A percentile compares a stretch with the other conserved stretches of the same genome.
Evolutionary conservation across 2,797 vertebrate genomes (phyloP).

Genomic region (Gymnoscopelus microlampas): DNA sequence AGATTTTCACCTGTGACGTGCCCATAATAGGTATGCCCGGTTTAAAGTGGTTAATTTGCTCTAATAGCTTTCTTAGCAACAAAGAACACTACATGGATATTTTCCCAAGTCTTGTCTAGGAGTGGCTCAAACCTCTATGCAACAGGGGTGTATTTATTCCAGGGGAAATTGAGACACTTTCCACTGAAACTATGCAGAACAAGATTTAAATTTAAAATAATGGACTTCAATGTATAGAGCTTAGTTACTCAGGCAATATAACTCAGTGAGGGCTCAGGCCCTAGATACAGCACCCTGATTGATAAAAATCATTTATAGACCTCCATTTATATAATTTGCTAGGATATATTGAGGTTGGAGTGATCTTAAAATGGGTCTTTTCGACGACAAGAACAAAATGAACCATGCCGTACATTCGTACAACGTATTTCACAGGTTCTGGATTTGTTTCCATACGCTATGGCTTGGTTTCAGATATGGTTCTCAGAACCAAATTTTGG

Average conservation of each 20-base stretch:
- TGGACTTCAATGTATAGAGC: constrained; percentile 64
- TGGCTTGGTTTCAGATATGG: too few species aligned
- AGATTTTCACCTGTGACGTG: too few species aligned
- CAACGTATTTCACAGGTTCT: too few species aligned
- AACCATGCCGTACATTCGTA: too few species aligned
- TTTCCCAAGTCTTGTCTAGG: constrained; percentile 59
- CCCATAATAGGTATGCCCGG: too few species aligned
- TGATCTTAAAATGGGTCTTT: constrained; percentile 18
- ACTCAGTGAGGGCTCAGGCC: constrained; percentile 70
- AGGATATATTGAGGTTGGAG: constrained; percentile 14
- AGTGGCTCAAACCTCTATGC: constrained; percentile 83
- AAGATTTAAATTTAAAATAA: constrained; percentile 57
- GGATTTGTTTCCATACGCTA: too few species aligned
- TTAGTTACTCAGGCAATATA: constrained; percentile 81
- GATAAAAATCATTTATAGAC: constrained; percentile 28
- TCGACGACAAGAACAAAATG: too few species aligned
- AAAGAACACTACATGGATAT: constrained; percentile 3
- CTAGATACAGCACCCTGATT: constrained; percentile 50
- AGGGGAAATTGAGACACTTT: constrained; percentile 65
- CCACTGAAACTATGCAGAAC: constrained; percentile 83
- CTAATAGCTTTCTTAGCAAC: neutral
- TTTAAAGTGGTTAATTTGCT: too few species aligned
- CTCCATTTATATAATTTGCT: constrained; percentile 17
- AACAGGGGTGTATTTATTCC: constrained; percentile 72
- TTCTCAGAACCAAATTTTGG: too few species aligned